Percentiles rank a stretch among this genome's conserved stretches.
phyloP scores from a whole-genome alignment of 2,797 vertebrate species.

The Acridotheres tristis region DNA sequence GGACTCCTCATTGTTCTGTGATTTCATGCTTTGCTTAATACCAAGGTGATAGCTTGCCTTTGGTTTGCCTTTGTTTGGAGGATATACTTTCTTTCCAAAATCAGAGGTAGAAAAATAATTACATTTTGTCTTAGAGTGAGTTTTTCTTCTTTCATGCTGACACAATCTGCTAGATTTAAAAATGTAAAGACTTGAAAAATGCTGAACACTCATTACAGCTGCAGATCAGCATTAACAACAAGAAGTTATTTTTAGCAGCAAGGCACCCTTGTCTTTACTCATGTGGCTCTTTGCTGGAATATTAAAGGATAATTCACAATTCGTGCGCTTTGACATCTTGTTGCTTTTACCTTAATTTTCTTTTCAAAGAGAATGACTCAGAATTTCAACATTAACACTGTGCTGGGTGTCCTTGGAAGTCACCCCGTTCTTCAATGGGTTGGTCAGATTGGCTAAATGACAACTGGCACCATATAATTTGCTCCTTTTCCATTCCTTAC shows the following conservation, averaged over 20 bases:
- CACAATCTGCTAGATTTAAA: background rate
- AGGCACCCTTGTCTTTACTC: constrained; percentile 21
- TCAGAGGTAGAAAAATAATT: background rate
- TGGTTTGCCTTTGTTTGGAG: background rate
- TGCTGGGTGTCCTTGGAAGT: background rate
- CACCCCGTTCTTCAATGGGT: background rate
- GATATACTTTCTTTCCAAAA: background rate
- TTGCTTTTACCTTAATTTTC: constrained; percentile 38
- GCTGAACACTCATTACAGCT: background rate
- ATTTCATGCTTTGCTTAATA: constrained; percentile 11
- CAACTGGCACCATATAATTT: background rate
- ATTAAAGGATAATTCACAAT: constrained; percentile 38
- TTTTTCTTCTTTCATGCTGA: background rate
- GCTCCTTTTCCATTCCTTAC: background rate
- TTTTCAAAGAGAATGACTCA: background rate
- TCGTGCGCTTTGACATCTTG: background rate
- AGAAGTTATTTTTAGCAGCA: constrained; percentile 42
- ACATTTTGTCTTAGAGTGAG: background rate
- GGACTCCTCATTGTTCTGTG: background rate
- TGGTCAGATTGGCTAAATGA: background rate
- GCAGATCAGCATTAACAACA: constrained; percentile 23
- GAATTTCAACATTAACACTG: background rate
- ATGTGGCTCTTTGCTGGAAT: background rate
- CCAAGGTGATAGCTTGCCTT: constrained; percentile 8
- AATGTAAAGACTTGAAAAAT: background rate